phyloP scores from a whole-genome alignment of 1,140 invertebrate genomes.

The Drosophila sucinea region DNA sequence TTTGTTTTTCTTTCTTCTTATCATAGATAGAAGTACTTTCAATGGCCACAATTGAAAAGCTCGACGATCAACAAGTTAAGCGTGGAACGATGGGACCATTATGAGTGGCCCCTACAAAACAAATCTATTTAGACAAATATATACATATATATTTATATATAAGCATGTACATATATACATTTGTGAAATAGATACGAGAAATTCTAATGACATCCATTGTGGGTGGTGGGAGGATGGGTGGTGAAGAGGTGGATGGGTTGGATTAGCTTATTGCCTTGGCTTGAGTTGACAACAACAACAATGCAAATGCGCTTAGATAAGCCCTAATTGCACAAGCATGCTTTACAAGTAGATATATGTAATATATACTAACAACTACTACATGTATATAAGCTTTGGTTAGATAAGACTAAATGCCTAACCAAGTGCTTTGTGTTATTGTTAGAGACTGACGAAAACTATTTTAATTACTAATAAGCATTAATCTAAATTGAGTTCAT shows the following conservation, averaged over 20 bases:
- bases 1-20: not conserved
- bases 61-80: constrained; percentile 9
- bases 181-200: constrained; percentile 4
- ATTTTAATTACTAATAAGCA: too few relatives aligned
- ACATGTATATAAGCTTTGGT: constrained; percentile 4
- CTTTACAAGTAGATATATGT: not conserved
- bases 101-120: not conserved
- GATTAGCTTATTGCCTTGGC: not conserved
- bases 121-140: constrained; percentile 1
- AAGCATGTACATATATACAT: not conserved
- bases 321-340: constrained; percentile 49
- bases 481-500: too few relatives aligned
- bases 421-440: not conserved
- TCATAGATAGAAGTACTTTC: constrained; percentile 2
- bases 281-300: constrained; percentile 2
- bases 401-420: constrained; percentile 29
- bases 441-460: not conserved
- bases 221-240: not conserved
- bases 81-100: constrained; percentile 4
- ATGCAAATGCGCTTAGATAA: constrained; percentile 57
- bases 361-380: not conserved
- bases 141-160: not conserved
- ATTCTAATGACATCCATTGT: not conserved
- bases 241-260: not conserved
- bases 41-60: constrained; percentile 7